These are phyloP conservation scores for Drosophila auraria DNA, from an alignment of 1,140 invertebrate species.

Conservation along the genomic window DNA sequence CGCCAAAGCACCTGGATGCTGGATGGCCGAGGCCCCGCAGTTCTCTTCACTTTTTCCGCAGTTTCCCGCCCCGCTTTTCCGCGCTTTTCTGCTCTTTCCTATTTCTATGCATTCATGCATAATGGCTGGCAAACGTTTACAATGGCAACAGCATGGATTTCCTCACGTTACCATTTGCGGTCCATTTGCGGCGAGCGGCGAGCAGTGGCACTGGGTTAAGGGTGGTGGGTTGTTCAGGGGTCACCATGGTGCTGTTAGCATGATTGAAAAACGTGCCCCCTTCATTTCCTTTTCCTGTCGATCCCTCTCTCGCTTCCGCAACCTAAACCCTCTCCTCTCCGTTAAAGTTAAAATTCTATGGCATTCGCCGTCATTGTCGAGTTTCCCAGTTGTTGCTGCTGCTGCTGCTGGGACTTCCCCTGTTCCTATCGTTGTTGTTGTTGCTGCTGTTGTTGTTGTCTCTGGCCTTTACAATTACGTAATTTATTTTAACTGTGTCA, in stretches of 20 bases:
- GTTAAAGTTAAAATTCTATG: slow-evolving; percentile 66
- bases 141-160: slow-evolving; percentile 77
- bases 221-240: slow-evolving; percentile 10
- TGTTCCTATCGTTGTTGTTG: slow-evolving; percentile 13
- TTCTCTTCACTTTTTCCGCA: background rate
- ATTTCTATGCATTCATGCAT: slow-evolving; percentile 81
- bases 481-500: slow-evolving; percentile 84
- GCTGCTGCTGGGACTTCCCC: slow-evolving; percentile 5
- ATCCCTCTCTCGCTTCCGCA: slow-evolving; percentile 2
- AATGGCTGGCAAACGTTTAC: slow-evolving; percentile 79
- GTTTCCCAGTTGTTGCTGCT: slow-evolving; percentile 21
- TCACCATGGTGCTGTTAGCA: slow-evolving; percentile 72
- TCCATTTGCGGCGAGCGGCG: slow-evolving; percentile 68
- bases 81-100: slow-evolving; percentile 34
- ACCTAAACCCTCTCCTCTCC: background rate
- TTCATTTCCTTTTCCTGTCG: slow-evolving; percentile 28
- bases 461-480: slow-evolving; percentile 74
- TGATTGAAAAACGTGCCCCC: slow-evolving; percentile 78
- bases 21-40: background rate
- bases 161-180: slow-evolving; percentile 78
- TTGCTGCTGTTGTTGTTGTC: slow-evolving; percentile 20
- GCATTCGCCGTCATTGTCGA: slow-evolving; percentile 66
- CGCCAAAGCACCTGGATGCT: slow-evolving; percentile 27
- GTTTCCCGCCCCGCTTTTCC: background rate
- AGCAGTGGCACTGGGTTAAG: slow-evolving; percentile 8